These are phyloP conservation scores for Eulemur mongoz DNA, from an alignment of 2,797 vertebrate genomes.

Conservation along the genomic window DNA sequence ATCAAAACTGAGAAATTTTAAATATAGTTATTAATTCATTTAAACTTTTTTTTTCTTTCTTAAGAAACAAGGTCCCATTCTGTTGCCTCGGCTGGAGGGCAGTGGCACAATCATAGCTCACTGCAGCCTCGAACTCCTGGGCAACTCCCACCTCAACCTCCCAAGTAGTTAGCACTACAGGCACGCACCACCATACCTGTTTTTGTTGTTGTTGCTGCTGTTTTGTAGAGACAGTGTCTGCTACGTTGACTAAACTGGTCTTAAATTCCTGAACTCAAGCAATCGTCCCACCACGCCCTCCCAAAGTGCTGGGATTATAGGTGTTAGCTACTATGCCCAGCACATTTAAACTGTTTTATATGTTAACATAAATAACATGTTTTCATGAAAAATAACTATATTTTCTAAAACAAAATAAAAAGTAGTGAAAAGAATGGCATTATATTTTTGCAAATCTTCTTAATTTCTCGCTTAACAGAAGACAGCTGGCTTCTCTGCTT, in stretches of 20 bases:
- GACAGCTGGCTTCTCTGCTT: not conserved
- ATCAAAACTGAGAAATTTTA: conserved; percentile 10
- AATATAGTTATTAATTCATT: not conserved
- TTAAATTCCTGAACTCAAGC: not conserved
- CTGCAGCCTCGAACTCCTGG: not conserved
- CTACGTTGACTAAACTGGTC: not conserved
- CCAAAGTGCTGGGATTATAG: not conserved
- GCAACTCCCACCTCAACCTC: not conserved
- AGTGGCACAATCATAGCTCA: not conserved
- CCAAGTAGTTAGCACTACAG: not conserved
- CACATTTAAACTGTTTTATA: conserved; percentile 28
- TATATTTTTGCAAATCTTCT: conserved; percentile 1
- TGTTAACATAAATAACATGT: not conserved
- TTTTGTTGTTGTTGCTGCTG: no score
- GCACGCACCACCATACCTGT: not conserved
- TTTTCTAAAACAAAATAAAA: not conserved
- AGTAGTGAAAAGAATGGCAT: not conserved
- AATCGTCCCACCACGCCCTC: not conserved
- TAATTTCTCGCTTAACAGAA: not conserved
- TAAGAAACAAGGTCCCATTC: not conserved
- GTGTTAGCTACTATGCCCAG: no score
- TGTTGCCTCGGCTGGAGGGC: not conserved
- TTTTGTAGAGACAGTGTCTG: not conserved
- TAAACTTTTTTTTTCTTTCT: not conserved
- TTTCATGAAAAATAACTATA: not conserved